phyloP scores from a whole-genome alignment of 2,113 vertebrate species.

The Tragelaphus imberbis region DNA sequence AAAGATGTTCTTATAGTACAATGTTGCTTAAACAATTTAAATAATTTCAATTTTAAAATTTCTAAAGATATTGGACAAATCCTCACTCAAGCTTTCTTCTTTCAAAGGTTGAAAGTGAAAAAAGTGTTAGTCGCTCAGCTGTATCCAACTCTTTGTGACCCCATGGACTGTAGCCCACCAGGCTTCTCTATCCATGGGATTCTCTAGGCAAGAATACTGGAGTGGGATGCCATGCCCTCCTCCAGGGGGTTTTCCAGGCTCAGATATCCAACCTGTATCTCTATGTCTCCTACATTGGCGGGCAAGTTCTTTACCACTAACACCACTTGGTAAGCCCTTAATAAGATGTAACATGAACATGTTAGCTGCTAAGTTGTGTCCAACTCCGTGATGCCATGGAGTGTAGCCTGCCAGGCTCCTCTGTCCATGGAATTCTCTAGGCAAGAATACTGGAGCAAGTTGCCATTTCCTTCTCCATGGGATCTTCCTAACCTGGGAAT shows the following conservation, averaged over 20 bases:
- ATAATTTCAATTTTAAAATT: constrained; percentile 4
- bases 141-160: not conserved
- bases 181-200: not conserved
- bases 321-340: not conserved
- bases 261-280: not conserved
- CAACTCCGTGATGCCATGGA: not conserved
- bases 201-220: not conserved
- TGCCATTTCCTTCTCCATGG: not conserved
- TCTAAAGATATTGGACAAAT: constrained; percentile 11
- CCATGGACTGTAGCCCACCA: not conserved
- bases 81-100: not conserved
- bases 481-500: not conserved
- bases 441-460: not conserved
- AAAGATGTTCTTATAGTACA: constrained; percentile 13
- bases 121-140: not conserved
- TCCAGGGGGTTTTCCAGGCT: not conserved
- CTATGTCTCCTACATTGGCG: not conserved
- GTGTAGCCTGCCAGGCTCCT: not conserved
- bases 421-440: not conserved
- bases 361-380: not conserved
- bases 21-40: not conserved
- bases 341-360: not conserved
- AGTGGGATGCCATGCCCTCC: not conserved
- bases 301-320: not conserved
- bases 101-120: not conserved